These are phyloP conservation scores for Halocaridina rubra DNA, from an alignment of 2,888 invertebrate genomes.

Conservation along the genomic window DNA sequence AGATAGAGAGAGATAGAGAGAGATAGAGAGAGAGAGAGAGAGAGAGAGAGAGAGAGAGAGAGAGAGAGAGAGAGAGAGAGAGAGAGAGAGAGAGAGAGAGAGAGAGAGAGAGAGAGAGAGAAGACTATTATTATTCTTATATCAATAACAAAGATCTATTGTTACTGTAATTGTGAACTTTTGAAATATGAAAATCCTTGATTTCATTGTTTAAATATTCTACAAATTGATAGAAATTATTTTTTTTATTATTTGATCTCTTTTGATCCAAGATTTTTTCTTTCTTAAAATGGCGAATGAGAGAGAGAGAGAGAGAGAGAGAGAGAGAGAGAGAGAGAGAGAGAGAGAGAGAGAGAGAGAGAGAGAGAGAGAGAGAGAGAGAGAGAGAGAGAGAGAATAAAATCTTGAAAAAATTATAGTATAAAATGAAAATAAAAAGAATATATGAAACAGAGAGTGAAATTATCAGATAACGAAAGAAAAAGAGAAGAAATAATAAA, in stretches of 20 bases:
- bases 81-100: neutral
- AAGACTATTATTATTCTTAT: no score
- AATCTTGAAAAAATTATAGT: neutral
- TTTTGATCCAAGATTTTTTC: neutral
- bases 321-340: neutral
- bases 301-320: neutral
- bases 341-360: neutral
- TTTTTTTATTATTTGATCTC: neutral
- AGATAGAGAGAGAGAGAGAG: no score
- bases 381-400: neutral
- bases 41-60: neutral
- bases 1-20: no score
- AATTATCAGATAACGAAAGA: neutral
- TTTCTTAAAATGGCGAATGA: neutral
- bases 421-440: neutral
- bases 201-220: neutral
- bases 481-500: neutral
- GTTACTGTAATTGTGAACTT: neutral
- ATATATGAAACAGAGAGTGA: neutral
- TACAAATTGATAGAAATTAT: neutral
- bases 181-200: neutral
- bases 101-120: neutral
- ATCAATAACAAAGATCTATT: no score
- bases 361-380: neutral
- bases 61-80: neutral